Evolutionary conservation across 2,888 invertebrate species (phyloP).

Genomic region (Drosophila bunnanda): DNA sequence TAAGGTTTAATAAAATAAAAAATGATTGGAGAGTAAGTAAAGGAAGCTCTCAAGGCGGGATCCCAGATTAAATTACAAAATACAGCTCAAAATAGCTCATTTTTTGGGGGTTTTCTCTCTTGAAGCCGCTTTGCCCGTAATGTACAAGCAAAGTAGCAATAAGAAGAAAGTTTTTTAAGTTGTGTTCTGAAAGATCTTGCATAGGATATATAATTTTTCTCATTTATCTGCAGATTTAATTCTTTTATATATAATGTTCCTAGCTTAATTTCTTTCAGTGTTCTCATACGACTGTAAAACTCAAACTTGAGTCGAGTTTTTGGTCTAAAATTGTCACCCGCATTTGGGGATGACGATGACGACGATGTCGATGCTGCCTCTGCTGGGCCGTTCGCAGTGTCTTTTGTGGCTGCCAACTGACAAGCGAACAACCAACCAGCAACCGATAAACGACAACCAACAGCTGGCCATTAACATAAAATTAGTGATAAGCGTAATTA

Average conservation of each 20-base stretch:
- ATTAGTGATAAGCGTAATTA: constrained; percentile 80
- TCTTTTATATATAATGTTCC: background rate
- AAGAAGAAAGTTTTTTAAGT: no score
- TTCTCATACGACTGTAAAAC: constrained; percentile 6
- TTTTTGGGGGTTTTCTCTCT: background rate
- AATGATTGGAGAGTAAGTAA: background rate
- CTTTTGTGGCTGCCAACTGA: constrained; percentile 36
- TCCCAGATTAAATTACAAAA: rapidly evolving
- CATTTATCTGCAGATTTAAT: background rate
- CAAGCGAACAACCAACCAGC: constrained; percentile 25
- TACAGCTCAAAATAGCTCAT: background rate
- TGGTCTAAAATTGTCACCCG: constrained; percentile 64
- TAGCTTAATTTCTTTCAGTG: constrained; percentile 9
- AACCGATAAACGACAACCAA: constrained; percentile 48
- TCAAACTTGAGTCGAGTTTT: constrained; percentile 30
- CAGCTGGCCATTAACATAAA: constrained; percentile 81
- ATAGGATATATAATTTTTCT: no score
- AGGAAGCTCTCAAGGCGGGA: background rate
- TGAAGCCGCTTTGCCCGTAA: background rate
- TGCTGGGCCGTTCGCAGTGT: constrained; percentile 5
- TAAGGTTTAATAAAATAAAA: background rate
- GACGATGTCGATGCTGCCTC: constrained; percentile 15
- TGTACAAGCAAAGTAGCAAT: background rate
- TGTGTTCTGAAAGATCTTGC: background rate
- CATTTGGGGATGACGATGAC: constrained; percentile 47